Evolutionary conservation across 2,113 vertebrate species (phyloP), one percentile per base, ranked within the genome.

Genomic region (Chaenocephalus aceratus): DNA sequence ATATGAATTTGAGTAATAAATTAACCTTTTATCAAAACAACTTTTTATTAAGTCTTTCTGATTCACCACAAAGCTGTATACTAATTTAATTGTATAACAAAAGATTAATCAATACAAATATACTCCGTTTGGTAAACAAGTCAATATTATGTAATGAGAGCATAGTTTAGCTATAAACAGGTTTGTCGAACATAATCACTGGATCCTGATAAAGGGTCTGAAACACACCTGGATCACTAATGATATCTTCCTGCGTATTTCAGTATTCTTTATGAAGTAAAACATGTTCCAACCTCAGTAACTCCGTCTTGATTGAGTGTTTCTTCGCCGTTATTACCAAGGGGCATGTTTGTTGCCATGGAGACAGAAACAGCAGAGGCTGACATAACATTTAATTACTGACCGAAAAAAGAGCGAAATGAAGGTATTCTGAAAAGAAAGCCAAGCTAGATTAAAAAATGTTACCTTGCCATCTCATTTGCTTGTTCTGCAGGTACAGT

Each of bases 311-410:
- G 77, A 89, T 86, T 86, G 72, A 87, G 80, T 66, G 78, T 78
- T 41, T 86, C 59, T 60, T 82, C 58, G 79, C 53, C 75, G 78
- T 82, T 85, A 77, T 87, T 88, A 87, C 79, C 65, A 59, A 74
- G 63, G 72, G 69, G 69, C 65, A 85, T 83, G 67, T 63, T 74
- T 86, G 90, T 89, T 93, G 68, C 88, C 87, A 93, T 91, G 84
- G 90, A 63, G 65, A 93, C 5, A 68, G 63, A 71, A 80, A 70
- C 85, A 86, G 79, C 78, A 84, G 70, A 30, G 30, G 68, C 79
- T 76, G 73, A 76, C 68, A 79, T 56, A 70, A 79, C 83, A 78
- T 79, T 86, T 83, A 54, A 91, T 89, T 85, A 89, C 70, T 77
- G 80, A 80, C 69, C 18, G 59, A 88, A 80, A 72, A 90, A 88